Conservation (phyloP, 2,888 invertebrate species). For the Drosophila flavopinicola region DNA sequence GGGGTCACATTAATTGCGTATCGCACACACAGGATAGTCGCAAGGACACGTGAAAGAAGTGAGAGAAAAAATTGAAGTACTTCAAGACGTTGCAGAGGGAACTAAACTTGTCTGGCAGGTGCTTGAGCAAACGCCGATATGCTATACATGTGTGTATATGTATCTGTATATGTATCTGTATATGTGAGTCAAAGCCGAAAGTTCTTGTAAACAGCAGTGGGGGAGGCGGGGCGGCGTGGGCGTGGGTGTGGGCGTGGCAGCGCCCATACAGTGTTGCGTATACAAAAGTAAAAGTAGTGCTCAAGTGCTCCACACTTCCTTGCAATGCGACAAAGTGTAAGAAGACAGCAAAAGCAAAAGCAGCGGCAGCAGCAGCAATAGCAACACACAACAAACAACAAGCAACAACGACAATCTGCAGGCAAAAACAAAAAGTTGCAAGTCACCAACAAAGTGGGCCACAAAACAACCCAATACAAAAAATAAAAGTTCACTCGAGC, state of each 20-base stretch:
- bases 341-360: constrained; percentile 52
- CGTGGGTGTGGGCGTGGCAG: constrained; percentile 31
- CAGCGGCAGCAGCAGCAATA: constrained; percentile 38
- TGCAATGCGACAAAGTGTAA: constrained; percentile 74
- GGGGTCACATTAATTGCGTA: constrained; percentile 51
- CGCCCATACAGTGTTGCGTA: constrained; percentile 61
- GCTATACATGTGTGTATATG: constrained; percentile 11
- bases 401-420: constrained; percentile 27
- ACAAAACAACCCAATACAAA: constrained; percentile 48
- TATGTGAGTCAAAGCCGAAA: constrained; percentile 22
- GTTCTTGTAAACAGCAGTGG: constrained; percentile 22
- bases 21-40: not conserved
- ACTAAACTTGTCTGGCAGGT: constrained; percentile 49
- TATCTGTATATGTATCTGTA: not conserved
- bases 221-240: not conserved
- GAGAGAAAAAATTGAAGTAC: constrained; percentile 15
- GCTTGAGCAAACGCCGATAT: constrained; percentile 50
- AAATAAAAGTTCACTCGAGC: constrained; percentile 17
- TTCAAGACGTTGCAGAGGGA: constrained; percentile 29
- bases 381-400: constrained; percentile 28
- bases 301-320: constrained; percentile 73
- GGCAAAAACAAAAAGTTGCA: constrained; percentile 64
- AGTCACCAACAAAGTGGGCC: constrained; percentile 72
- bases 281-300: constrained; percentile 78
- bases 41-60: constrained; percentile 39